phyloP scores from a whole-genome alignment of 2,888 invertebrate species.

The Philopedon plagiatum region DNA sequence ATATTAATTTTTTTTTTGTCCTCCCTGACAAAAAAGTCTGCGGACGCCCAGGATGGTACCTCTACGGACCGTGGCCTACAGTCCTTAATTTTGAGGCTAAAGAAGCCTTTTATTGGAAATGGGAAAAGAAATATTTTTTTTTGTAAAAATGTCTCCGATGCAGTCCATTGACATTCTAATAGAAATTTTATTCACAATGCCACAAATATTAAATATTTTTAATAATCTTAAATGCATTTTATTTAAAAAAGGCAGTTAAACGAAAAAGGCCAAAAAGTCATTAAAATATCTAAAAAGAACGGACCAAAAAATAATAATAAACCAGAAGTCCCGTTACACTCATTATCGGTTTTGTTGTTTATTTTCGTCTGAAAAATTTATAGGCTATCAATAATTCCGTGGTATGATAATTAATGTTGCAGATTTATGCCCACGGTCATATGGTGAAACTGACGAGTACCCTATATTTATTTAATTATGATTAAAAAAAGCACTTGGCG shows the following conservation, averaged over 20 bases:
- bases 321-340: background rate
- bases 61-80: too few species aligned
- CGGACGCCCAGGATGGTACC: too few species aligned
- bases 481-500: slow-evolving; percentile 35
- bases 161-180: too few species aligned
- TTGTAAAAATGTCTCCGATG: too few species aligned
- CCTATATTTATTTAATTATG: slow-evolving; percentile 36
- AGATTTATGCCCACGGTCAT: slow-evolving; percentile 25
- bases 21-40: too few species aligned
- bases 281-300: background rate
- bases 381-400: slow-evolving; percentile 23
- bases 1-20: too few species aligned
- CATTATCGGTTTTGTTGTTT: slow-evolving; percentile 12
- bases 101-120: too few species aligned
- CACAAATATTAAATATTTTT: background rate
- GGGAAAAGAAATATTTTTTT: too few species aligned
- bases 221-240: background rate
- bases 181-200: too few species aligned
- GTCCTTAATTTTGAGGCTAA: too few species aligned
- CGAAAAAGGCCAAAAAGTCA: background rate
- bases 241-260: background rate
- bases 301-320: slow-evolving; percentile 7
- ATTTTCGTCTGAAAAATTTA: slow-evolving; percentile 20
- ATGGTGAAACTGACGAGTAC: slow-evolving; percentile 44
- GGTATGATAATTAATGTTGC: slow-evolving; percentile 28